Conservation (phyloP, 1,140 invertebrate genomes). For the Gonioctena quinquepunctata region DNA sequence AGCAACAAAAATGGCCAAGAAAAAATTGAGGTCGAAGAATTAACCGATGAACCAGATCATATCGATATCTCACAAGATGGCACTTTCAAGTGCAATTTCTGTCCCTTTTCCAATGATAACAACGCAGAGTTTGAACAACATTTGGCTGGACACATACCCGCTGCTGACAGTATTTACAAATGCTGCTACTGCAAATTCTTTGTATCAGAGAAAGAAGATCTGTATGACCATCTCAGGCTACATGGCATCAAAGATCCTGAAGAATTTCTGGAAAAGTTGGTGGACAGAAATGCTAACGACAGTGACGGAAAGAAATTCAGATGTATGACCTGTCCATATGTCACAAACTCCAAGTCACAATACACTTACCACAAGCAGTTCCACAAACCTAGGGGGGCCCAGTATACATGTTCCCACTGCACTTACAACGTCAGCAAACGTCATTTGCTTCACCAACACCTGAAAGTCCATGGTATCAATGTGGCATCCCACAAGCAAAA, state of each 20-base stretch:
- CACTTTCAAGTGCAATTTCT: constrained; percentile 66
- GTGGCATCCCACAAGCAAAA: constrained; percentile 48
- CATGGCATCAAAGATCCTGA: constrained; percentile 45
- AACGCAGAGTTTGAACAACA: constrained; percentile 70
- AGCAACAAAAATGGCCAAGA: constrained; percentile 57
- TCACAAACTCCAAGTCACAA: constrained; percentile 81
- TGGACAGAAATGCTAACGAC: constrained; percentile 19
- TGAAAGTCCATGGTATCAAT: constrained; percentile 72
- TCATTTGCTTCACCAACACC: constrained; percentile 77
- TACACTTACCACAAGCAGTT: constrained; percentile 85
- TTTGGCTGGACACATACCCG: constrained; percentile 72
- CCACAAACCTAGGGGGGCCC: constrained; percentile 72
- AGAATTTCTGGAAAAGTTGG: constrained; percentile 35
- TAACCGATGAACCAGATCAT: constrained; percentile 48
- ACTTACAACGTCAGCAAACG: constrained; percentile 81
- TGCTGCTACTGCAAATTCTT: constrained; percentile 82
- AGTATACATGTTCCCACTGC: constrained; percentile 79
- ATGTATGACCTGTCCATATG: constrained; percentile 77
- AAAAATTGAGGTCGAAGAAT: constrained; percentile 52
- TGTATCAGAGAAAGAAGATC: constrained; percentile 58
- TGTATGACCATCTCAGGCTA: constrained; percentile 50
- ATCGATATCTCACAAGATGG: constrained; percentile 46
- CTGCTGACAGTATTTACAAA: constrained; percentile 72
- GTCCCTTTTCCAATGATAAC: constrained; percentile 73
- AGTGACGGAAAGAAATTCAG: constrained; percentile 64